A percentile compares a stretch with the other conserved stretches of the same genome.
Conservation (phyloP, 2,888 invertebrate species). For the Drosophila silvestris region DNA sequence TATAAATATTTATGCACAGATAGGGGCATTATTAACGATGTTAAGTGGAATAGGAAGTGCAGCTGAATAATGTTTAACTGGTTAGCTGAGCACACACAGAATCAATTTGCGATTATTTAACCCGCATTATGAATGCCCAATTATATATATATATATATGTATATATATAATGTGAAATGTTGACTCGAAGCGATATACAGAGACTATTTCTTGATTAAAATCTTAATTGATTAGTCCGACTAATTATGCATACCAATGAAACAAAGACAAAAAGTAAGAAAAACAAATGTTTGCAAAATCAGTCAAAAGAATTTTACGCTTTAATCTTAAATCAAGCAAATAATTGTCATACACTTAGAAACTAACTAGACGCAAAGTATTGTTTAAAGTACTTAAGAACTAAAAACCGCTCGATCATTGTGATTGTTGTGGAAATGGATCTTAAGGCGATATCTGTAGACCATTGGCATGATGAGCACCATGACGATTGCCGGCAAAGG, state of each 20-base stretch:
- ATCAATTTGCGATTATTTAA: slow-evolving; percentile 16
- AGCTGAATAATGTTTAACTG: slow-evolving; percentile 23
- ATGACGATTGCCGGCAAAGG: slow-evolving; percentile 64
- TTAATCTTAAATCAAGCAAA: slow-evolving; percentile 26
- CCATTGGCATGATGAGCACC: slow-evolving; percentile 44
- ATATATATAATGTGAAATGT: background rate
- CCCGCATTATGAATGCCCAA: slow-evolving; percentile 28
- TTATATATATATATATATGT: slow-evolving; percentile 2
- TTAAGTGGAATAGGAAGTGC: slow-evolving; percentile 3
- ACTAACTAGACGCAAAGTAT: slow-evolving; percentile 25
- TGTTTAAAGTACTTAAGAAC: slow-evolving; percentile 25
- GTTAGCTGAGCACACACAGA: slow-evolving; percentile 7
- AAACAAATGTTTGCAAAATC: background rate
- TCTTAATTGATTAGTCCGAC: background rate
- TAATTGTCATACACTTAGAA: slow-evolving; percentile 13
- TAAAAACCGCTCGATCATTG: slow-evolving; percentile 37
- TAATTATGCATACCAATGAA: background rate
- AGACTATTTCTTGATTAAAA: background rate
- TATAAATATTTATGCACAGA: slow-evolving; percentile 17
- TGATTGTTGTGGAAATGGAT: background rate
- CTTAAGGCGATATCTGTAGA: slow-evolving; percentile 51
- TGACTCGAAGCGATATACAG: no score
- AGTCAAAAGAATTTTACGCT: slow-evolving; percentile 15
- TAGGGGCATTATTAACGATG: slow-evolving; percentile 20
- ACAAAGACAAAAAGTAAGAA: background rate